Base-by-base conservation (phyloP, 2,888 invertebrate species). In the Acrobasis suavella region DNA sequence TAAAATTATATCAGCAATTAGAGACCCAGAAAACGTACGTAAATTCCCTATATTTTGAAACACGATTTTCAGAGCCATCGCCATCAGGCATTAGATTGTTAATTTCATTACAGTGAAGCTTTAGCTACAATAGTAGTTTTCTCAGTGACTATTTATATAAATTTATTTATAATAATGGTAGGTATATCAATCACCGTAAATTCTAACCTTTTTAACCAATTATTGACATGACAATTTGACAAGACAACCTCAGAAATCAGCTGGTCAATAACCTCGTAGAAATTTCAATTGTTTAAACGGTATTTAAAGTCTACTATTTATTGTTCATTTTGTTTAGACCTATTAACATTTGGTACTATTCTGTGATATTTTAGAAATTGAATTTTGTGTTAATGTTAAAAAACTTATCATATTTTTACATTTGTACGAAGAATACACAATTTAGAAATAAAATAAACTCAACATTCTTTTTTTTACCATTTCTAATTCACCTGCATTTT, bases 21-120 rank as follows among this genome's bases (percentile, higher is more conserved):
- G 69, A 62, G 84, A 63, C 63, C 72, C 68, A 61, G 83, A 76
- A 63, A 75, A 82, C 38, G 77, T 73, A 5, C 81, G 75, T 68
- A 67, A 69, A 62, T 71, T 76, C 65, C 63, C 71, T 14, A 76
- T 54, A 62, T 71, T 76, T 50, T 70, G 60, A 62, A 77, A 65
- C 50, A 69, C 67, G 58, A 65, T 71, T n/a, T 69, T 68, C 70
- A 82, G 64, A 42, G 78, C 74, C 78, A 80, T 71, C 64, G 14
- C 64, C 14, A 10, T 50, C 16, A 14, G 14, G 9, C 16, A 37
- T 63, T 56, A 12, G 12, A 58, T 52, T 32, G 32, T 9, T 12
- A 50, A 7, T 39, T 49, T 38, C 54, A 49, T 59, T 14, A 42
- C 2, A 17, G 14, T 42, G 3, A 32, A 46, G 46, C 46, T 46